Base-by-base conservation (phyloP, 2,888 invertebrate genomes). In the Crocallis elinguaria region DNA sequence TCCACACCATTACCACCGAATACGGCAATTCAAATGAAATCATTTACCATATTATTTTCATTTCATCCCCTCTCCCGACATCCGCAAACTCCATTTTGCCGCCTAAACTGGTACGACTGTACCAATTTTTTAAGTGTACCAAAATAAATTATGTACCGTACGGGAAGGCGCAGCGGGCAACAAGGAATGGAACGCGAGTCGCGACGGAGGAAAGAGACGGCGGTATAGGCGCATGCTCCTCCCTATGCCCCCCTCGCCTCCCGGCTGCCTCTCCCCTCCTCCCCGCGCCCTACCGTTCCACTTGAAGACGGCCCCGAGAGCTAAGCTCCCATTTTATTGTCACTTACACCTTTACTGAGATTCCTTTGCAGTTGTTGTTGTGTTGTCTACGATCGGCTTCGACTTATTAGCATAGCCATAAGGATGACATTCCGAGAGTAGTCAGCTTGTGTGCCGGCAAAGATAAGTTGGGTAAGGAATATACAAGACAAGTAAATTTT, bases 101-200 rank as follows among this genome's bases (percentile, higher is more conserved):
- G 79, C 77, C 78, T 83, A 84, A 85, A 83, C 80, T 81, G 79
- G 77, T 79, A 79, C 79, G 78, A 73, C 75, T 72, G 76, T 68
- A 51, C 78, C 91, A 89, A 90, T 90, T 91, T 91, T 90, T 91
- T 88, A 89, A 90, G 85, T 87, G 90, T 87, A 75, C 82, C 76
- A 84, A 88, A 88, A 90, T 91, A 87, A 90, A 90, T 90, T 90
- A 90, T 90, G 88, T 87, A 90, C 86, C 75, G 77, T 81, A 83
- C 79, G 80, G 79, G 79, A 82, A 79, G 74, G 75, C 78, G 44
- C 73, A 73, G 75, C 79, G 85, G 84, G 86, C 88, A 88, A 85
- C 84, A 85, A 84, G 86, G 82, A 86, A 85, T 86, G 12, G 88
- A 86, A 86, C 81, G 83, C 83, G 79, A 80, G 75, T 75, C 79